Base-by-base conservation (phyloP, 1,140 invertebrate species). In the Melitaea cinxia region DNA sequence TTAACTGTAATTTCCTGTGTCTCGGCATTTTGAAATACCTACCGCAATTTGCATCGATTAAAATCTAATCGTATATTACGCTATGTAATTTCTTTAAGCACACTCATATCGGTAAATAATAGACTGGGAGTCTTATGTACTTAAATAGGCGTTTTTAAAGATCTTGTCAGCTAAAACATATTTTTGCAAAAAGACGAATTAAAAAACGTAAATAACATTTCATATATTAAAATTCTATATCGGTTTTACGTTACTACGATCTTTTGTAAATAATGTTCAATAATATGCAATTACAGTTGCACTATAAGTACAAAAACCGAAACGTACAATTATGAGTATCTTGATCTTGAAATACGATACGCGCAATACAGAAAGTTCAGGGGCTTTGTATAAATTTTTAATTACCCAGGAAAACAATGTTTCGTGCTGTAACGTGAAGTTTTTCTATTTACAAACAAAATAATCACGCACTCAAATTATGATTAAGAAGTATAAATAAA, bases 11-110 rank as follows among this genome's bases (percentile, higher is more conserved):
- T 66, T 66, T 55, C 50, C 50, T 52, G 56, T 42, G 39, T 63
- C 60, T 63, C 52, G 58, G 19, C 53, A 24, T 59, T 66, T 60
- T 59, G 50, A 60, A 59, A 65, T 45, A 53, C 47, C 55, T 33
- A 49, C 33, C 50, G 59, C 66, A 69, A 75, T 75, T 72, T 75
- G 63, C 73, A 75, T 72, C 61, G 66, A 72, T 75, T 75, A 70
- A 55, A 68, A 73, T 70, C 65, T 61, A 69, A 72, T 67, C 60
- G 68, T 45, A 58, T 63, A 65, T 37, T 37, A 58, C 65, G 35
- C 50, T 30, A 45, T 58, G 60, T 72, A 68, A 72, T 72, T 68
- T 68, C 17, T 60, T 60, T 35, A 60, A 65, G 10, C 23, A 2
- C 42, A 17, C 9, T 23, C 19, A 47, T 2, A 47, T 23, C 42